These are phyloP conservation scores for Ips nitidus DNA, from an alignment of 1,140 invertebrate genomes.

Conservation along the genomic window DNA sequence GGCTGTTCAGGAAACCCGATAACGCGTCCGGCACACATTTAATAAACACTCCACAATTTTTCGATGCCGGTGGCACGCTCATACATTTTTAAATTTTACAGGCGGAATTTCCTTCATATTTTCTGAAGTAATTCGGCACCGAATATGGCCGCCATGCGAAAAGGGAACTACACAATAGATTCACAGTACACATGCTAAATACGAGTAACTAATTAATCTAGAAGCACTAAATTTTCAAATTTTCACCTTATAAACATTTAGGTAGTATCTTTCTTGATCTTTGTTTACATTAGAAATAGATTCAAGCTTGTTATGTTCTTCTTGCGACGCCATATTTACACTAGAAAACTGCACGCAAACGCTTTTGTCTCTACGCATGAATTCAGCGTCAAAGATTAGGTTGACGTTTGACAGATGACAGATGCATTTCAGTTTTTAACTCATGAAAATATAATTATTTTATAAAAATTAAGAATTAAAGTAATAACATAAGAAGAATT, in stretches of 20 bases:
- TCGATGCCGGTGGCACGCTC: constrained; percentile 16
- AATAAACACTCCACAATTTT: constrained; percentile 6
- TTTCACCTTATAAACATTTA: constrained; percentile 51
- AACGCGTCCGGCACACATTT: constrained; percentile 9
- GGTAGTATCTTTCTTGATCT: constrained; percentile 47
- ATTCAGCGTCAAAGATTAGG: too few species aligned
- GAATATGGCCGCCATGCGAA: constrained; percentile 51
- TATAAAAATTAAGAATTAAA: too few species aligned
- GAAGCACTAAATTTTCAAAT: constrained; percentile 45
- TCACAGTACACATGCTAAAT: constrained; percentile 49
- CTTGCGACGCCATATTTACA: constrained; percentile 52
- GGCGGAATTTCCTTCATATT: constrained; percentile 11
- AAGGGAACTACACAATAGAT: constrained; percentile 44
- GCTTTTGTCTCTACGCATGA: constrained; percentile 6
- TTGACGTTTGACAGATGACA: too few species aligned
- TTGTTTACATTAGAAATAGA: constrained; percentile 46
- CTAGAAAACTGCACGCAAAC: constrained; percentile 47
- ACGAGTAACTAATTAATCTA: constrained; percentile 45
- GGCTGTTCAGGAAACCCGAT: constrained; percentile 6
- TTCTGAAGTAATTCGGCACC: constrained; percentile 32
- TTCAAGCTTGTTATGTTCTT: constrained; percentile 49
- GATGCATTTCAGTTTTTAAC: too few species aligned
- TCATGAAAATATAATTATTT: too few species aligned
- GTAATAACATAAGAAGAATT: too few species aligned
- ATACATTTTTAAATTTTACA: constrained; percentile 12